Evolutionary conservation across 2,113 vertebrate species (phyloP).

Genomic region (Sturnus vulgaris): DNA sequence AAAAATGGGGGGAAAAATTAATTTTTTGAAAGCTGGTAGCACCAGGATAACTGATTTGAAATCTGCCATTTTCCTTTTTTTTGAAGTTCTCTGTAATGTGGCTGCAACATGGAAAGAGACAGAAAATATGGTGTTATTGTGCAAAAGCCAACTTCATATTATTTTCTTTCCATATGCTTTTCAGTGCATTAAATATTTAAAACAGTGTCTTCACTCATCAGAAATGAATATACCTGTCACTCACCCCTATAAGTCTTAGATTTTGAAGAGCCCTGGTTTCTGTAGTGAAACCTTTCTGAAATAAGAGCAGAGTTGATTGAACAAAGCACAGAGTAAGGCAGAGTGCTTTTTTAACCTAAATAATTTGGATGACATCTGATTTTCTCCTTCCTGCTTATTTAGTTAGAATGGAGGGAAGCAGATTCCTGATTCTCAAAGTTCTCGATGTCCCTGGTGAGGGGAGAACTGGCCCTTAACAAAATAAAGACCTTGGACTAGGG

Average conservation of each 20-base stretch:
- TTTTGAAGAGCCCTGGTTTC: not conserved
- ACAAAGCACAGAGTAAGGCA: not conserved
- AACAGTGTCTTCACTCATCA: not conserved
- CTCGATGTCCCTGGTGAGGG: not conserved
- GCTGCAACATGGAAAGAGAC: not conserved
- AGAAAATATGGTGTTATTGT: conserved; percentile 11
- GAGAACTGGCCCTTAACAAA: not conserved
- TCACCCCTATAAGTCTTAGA: not conserved
- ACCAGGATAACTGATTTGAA: not conserved
- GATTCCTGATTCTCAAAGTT: not conserved
- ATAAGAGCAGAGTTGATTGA: not conserved
- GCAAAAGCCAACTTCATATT: conserved; percentile 41
- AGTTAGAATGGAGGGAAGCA: not conserved
- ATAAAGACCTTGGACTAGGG: not conserved
- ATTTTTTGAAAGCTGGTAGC: conserved; percentile 14
- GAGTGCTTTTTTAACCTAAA: not conserved
- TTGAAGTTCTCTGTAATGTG: not conserved
- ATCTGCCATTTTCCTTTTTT: conserved; percentile 1
- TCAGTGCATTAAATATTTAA: conserved; percentile 34
- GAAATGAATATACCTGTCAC: conserved; percentile 3
- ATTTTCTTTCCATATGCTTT: conserved; percentile 50
- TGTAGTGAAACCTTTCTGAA: not conserved
- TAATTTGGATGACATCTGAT: not conserved
- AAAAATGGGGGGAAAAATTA: not conserved
- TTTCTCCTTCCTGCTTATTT: not conserved